Conservation (phyloP, 2,888 invertebrate genomes). For the Plagodis pulveraria region DNA sequence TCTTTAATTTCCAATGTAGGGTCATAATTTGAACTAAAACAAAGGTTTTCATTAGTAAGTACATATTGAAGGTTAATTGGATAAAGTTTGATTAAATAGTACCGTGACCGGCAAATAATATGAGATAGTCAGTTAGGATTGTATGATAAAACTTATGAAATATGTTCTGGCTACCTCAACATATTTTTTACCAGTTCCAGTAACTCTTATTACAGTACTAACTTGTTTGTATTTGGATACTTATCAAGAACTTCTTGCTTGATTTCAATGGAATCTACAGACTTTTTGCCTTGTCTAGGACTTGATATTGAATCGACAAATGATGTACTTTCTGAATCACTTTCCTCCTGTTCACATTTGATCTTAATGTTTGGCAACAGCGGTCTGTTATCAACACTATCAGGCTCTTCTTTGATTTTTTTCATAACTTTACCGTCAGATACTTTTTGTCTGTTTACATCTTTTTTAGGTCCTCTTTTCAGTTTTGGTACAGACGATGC, state of each 20-base stretch:
- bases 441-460: slow-evolving; percentile 54
- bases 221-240: slow-evolving; percentile 59
- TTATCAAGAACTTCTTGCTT: slow-evolving; percentile 71
- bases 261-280: slow-evolving; percentile 62
- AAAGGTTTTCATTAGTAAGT: slow-evolving; percentile 1
- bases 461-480: slow-evolving; percentile 67
- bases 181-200: neutral
- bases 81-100: neutral
- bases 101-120: neutral
- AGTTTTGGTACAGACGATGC: slow-evolving; percentile 63
- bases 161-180: neutral
- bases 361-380: slow-evolving; percentile 73
- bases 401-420: slow-evolving; percentile 69
- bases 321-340: slow-evolving; percentile 80
- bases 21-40: slow-evolving; percentile 62
- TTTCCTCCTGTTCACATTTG: slow-evolving; percentile 73
- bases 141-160: too few species aligned
- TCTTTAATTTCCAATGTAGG: slow-evolving; percentile 66
- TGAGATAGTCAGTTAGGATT: too few species aligned
- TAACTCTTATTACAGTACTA: slow-evolving; percentile 40
- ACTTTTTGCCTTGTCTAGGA: slow-evolving; percentile 71
- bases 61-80: neutral
- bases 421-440: slow-evolving; percentile 54
- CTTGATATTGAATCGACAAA: slow-evolving; percentile 74
- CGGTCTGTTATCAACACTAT: slow-evolving; percentile 65